Evolutionary conservation across 2,797 vertebrate species (phyloP), one percentile per base, ranked within the genome.

Genomic region (Intellagama lesueurii): DNA sequence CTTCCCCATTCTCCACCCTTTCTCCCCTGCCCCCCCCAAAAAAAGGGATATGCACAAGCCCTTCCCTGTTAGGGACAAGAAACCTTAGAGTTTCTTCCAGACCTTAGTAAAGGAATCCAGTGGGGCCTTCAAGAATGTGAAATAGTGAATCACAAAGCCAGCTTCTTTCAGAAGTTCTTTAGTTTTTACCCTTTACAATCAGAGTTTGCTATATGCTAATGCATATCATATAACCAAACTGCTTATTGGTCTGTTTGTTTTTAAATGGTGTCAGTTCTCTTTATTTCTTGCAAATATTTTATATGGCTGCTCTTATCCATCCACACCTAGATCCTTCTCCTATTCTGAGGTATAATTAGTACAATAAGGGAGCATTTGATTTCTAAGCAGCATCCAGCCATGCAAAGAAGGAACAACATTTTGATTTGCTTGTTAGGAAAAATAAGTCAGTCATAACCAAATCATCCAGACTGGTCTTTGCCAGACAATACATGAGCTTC

Each of bases 351-450:
- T 52, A 30, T 32, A 44, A 19, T 32, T 72, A 32, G 32, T 72
- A 24, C 72, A 56, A 52, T 52, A 26, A 82, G 68, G 56, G 2
- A 82, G 68, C 30, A 44, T 40, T 26, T 30, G 40, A 84, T 52
- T 84, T 47, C 30, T 68, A 72, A 72, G 30, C n/a, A 72, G 30
- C 68, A n/a, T 72, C 32, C 47, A 72, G 30, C 30, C 68, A 84
- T 72, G 68, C 68, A 68, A 84, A 84, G 47, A 64, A 81, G 60
- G 80, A 81, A 60, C 66, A 79, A 79, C 52, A 82, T 82, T 26
- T 64, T 68, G 35, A 82, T 82, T 82, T 82, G 81, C 64, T 70
- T 72, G 52, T 30, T 44, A 28, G 40, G 52, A 11, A n/a, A 82
- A 66, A 64, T 66, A 22, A 70, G 32, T 49, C 52, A 19, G 44